Evolutionary conservation across 2,888 invertebrate species (phyloP).

Genomic region (Yponomeuta evonymella): DNA sequence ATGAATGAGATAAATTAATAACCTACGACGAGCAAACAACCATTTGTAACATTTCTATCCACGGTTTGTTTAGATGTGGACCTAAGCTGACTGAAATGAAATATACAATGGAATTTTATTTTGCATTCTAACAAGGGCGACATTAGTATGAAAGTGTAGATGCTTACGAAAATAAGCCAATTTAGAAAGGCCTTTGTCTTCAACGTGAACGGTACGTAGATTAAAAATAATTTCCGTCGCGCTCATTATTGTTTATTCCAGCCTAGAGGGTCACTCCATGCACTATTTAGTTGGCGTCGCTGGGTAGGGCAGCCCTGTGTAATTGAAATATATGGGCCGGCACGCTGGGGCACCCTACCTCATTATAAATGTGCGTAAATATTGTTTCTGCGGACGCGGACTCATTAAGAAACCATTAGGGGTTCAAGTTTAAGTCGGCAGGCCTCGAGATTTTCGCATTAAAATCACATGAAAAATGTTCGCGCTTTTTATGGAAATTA

Average conservation of each 20-base stretch:
- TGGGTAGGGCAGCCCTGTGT: neutral
- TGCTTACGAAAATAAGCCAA: too few relatives aligned
- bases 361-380: slow-evolving; percentile 58
- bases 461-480: slow-evolving; percentile 7
- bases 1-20: too few relatives aligned
- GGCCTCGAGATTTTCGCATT: slow-evolving; percentile 24
- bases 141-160: too few relatives aligned
- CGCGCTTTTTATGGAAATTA: slow-evolving; percentile 24
- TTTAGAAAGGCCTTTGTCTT: neutral
- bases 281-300: neutral
- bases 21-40: too few relatives aligned
- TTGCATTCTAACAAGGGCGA: too few relatives aligned
- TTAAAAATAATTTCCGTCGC: neutral
- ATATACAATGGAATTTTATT: too few relatives aligned
- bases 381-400: slow-evolving; percentile 43
- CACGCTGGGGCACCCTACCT: slow-evolving; percentile 24
- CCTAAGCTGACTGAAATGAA: too few relatives aligned
- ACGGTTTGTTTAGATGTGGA: too few relatives aligned
- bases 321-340: neutral
- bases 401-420: slow-evolving; percentile 62
- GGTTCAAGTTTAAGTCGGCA: slow-evolving; percentile 31
- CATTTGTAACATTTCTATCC: too few relatives aligned
- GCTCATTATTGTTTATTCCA: neutral
- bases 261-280: neutral
- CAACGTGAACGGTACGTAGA: neutral